Evolutionary conservation across 2,113 vertebrate species (phyloP), one percentile per base, ranked within the genome.

Genomic region (Cyanoliseus patagonus): DNA sequence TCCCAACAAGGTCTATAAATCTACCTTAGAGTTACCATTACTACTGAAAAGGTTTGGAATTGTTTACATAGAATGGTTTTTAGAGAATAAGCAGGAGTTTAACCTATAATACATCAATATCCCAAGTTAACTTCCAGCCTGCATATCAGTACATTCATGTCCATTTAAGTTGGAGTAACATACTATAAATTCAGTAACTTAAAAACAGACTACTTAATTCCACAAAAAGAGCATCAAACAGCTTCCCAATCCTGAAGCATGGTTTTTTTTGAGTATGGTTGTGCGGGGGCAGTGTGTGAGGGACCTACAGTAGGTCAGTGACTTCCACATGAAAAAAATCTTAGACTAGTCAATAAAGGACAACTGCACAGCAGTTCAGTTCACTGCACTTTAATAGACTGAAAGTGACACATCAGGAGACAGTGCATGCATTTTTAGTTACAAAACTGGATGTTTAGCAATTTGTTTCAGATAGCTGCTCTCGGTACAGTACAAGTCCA

Each of bases 361-460:
- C 93, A 90, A 90, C 31, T 83, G 59, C 75, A 91, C 75, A 88
- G 75, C 82, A 88, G 79, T 80, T 93, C 75, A 83, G 42, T 92
- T 97, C 85, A 92, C 75, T 75, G 64, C 59, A 74, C 47, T 95
- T 95, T 96, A 96, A 96, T 72, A 67, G 27, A 67, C 39, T 27
- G n/a, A 44, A 94, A 75, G 74, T 27, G 49, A 91, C 75, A 89
- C 9, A 76, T 64, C 24, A 70, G 31, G 31, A 82, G 41, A 83
- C 41, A 79, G 63, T 3, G 5, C 17, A 80, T 67, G 59, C 53
- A 55, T 77, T 90, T 87, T 76, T 20, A 67, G 44, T 74, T 51
- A 83, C 37, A 93, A 73, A 28, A 81, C 85, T 47, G 52, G 72
- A 51, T 17, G 11, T 73, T 90, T 46, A 78, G 41, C 51, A 53